Percentiles rank a stretch among this genome's conserved stretches.
Evolutionary conservation across 2,113 vertebrate genomes (phyloP).

Genomic region (Todiramphus saurophagus): DNA sequence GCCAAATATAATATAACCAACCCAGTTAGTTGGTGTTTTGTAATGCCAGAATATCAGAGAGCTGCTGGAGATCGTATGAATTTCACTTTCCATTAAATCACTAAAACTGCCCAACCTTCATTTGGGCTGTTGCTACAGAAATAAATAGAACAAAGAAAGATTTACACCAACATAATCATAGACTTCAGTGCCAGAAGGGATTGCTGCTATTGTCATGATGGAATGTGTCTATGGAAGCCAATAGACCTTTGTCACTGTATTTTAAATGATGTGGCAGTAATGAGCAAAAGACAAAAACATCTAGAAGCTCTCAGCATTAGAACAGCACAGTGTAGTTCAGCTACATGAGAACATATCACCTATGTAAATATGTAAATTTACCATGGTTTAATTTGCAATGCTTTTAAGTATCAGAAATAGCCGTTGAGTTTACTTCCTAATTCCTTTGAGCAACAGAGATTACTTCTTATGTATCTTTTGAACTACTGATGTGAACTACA

Average conservation of each 20-base stretch:
- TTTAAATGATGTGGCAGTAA: background rate
- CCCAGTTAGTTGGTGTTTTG: background rate
- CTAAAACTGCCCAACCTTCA: background rate
- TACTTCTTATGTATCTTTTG: background rate
- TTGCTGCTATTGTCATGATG: background rate
- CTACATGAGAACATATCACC: background rate
- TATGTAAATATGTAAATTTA: background rate
- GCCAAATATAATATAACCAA: background rate
- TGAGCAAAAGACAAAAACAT: background rate
- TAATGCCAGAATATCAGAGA: background rate
- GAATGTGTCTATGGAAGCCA: background rate
- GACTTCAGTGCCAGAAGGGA: background rate
- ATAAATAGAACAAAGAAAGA: slow-evolving; percentile 6
- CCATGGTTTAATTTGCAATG: background rate
- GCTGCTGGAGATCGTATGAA: background rate
- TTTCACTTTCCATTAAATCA: background rate
- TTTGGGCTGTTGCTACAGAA: background rate
- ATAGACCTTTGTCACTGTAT: background rate
- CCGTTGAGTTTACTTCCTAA: background rate
- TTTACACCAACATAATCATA: background rate
- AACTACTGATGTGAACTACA: background rate
- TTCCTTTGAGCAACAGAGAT: background rate
- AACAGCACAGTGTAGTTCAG: background rate
- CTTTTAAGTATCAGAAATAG: background rate
- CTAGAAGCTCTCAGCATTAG: background rate